Percentiles rank a stretch among this genome's conserved stretches.
Evolutionary conservation across 2,113 vertebrate genomes (phyloP).

Genomic region (Otolemur garnettii): DNA sequence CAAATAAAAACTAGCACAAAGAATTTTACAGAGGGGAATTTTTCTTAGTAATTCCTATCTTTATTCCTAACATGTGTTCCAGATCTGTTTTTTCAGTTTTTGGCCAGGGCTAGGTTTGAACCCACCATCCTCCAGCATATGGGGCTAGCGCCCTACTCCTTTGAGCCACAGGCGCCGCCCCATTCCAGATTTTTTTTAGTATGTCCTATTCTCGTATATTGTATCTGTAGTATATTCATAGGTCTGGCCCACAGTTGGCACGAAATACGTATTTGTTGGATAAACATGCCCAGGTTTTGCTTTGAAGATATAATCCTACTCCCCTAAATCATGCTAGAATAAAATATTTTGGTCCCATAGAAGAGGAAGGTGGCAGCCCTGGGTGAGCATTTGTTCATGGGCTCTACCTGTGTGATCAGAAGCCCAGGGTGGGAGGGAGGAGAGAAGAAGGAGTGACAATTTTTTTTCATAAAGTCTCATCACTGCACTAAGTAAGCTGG

Average conservation of each 20-base stretch:
- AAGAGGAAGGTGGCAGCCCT: neutral
- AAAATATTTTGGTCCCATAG: neutral
- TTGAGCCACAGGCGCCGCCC: too few species aligned
- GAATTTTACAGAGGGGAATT: neutral
- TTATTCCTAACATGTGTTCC: neutral
- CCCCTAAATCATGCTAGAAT: neutral
- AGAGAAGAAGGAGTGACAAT: accelerated
- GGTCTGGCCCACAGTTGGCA: neutral
- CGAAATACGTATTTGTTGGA: neutral
- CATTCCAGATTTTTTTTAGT: neutral
- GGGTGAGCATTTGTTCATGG: constrained; percentile 3
- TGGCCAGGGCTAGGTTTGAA: too few species aligned
- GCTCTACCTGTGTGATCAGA: constrained; percentile 15
- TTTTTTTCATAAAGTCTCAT: neutral
- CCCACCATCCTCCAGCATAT: too few species aligned
- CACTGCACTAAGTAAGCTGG: constrained; percentile 21
- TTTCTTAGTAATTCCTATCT: neutral
- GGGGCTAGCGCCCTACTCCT: too few species aligned
- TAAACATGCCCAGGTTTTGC: neutral
- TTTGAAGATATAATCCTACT: neutral
- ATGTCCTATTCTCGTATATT: neutral
- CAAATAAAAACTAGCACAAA: neutral
- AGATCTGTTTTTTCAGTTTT: neutral
- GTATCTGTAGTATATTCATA: neutral
- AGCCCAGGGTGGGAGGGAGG: neutral